Evolutionary conservation across 2,113 vertebrate genomes (phyloP).

Genomic region (Montifringilla adamsi): DNA sequence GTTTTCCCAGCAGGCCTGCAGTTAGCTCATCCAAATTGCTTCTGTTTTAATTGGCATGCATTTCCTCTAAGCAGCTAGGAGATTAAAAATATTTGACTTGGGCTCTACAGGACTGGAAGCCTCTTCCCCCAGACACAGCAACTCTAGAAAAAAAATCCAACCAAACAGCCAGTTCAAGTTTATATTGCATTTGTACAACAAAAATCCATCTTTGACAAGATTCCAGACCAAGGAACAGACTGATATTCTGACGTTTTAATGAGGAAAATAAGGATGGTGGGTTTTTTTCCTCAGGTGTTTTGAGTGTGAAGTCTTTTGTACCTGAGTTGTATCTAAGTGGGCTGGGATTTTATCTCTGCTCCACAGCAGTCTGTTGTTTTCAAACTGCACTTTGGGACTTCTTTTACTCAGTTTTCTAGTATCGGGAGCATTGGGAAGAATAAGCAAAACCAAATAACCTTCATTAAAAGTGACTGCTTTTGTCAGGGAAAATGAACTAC

Average conservation of each 20-base stretch:
- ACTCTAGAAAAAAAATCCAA: neutral
- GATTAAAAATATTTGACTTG: conserved; percentile 44
- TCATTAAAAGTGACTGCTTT: neutral
- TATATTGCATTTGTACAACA: neutral
- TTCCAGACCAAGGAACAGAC: neutral
- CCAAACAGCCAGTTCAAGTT: neutral
- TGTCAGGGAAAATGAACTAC: neutral
- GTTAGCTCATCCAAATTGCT: conserved; percentile 45
- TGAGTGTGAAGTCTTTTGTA: neutral
- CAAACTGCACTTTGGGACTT: neutral
- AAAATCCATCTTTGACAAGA: neutral
- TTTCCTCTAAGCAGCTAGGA: conserved; percentile 26
- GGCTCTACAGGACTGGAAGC: conserved; percentile 22
- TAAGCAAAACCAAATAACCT: neutral
- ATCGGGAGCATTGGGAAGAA: neutral
- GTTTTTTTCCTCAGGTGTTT: neutral
- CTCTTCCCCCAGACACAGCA: neutral
- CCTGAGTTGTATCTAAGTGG: neutral
- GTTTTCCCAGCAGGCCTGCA: conserved; percentile 43
- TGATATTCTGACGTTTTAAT: neutral
- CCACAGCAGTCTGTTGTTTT: neutral
- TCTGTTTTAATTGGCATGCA: conserved; percentile 37
- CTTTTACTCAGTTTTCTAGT: neutral
- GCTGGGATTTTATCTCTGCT: neutral
- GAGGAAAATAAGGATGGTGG: neutral